phyloP scores from a whole-genome alignment of 1,140 invertebrate genomes.

The Eurosta solidaginis region DNA sequence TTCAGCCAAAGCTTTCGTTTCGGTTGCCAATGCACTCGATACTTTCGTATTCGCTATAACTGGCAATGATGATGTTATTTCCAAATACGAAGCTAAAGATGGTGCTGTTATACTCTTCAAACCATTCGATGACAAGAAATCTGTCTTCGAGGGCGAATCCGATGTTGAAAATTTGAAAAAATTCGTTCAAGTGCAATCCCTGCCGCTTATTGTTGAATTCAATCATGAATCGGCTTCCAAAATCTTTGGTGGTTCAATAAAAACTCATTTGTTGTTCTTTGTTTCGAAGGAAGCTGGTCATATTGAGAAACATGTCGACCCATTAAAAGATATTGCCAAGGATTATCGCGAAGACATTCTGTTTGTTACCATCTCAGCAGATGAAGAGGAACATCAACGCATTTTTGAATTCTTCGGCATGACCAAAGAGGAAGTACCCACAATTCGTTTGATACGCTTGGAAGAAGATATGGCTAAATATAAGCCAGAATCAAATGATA shows the following conservation, averaged over 20 bases:
- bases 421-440: constrained; percentile 89
- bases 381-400: constrained; percentile 93
- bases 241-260: constrained; percentile 97
- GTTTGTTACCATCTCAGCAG: constrained; percentile 94
- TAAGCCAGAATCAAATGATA: constrained; percentile 83
- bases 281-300: constrained; percentile 86
- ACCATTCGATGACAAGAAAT: constrained; percentile 92
- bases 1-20: constrained; percentile 82
- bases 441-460: constrained; percentile 89
- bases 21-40: constrained; percentile 79
- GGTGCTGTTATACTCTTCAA: constrained; percentile 59
- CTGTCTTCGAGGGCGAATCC: constrained; percentile 75
- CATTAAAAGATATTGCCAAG: constrained; percentile 79
- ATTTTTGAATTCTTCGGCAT: constrained; percentile 99
- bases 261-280: constrained; percentile 94
- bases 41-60: constrained; percentile 90
- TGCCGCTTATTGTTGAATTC: constrained; percentile 96
- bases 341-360: constrained; percentile 90
- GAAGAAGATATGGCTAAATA: constrained; percentile 99
- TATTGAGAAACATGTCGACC: constrained; percentile 78
- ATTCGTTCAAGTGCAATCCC: constrained; percentile 83
- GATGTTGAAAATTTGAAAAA: constrained; percentile 73
- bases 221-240: constrained; percentile 95
- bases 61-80: constrained; percentile 74
- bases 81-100: constrained; percentile 54